Evolutionary conservation across 2,888 invertebrate species (phyloP).

Genomic region (Pherbina coryleti): DNA sequence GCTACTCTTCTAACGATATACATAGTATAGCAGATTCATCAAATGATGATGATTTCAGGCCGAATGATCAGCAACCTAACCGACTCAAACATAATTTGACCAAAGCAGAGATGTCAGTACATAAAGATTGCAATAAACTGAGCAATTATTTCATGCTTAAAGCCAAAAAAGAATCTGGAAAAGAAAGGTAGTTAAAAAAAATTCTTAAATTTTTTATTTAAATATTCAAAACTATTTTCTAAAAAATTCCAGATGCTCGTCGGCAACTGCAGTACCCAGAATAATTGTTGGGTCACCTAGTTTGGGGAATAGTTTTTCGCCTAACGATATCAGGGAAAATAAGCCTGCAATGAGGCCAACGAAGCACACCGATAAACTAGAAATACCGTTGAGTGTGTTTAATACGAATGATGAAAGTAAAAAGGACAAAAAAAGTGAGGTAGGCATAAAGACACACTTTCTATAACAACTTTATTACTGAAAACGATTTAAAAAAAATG

Average conservation of each 20-base stretch:
- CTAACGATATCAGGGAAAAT: constrained; percentile 46
- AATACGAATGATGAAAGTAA: constrained; percentile 45
- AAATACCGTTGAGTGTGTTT: constrained; percentile 54
- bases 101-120: constrained; percentile 27
- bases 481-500: too few relatives aligned
- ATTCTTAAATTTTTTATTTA: background rate
- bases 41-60: constrained; percentile 29
- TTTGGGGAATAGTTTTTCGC: constrained; percentile 31
- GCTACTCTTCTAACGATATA: constrained; percentile 62
- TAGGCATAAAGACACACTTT: background rate
- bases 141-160: constrained; percentile 54
- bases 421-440: constrained; percentile 15
- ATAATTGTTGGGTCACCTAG: constrained; percentile 57
- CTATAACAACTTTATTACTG: too few relatives aligned
- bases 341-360: constrained; percentile 34
- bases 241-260: background rate
- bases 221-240: background rate
- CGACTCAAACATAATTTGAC: constrained; percentile 36
- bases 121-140: constrained; percentile 38
- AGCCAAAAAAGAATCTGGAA: background rate
- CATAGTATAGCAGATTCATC: constrained; percentile 36
- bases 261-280: constrained; percentile 51
- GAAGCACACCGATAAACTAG: constrained; percentile 30
- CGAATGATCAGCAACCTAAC: constrained; percentile 37
- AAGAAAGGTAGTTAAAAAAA: constrained; percentile 16